Percentiles rank a stretch among this genome's conserved stretches.
Evolutionary conservation across 2,797 vertebrate species (phyloP).

Genomic region (Leptodactylus fallax): DNA sequence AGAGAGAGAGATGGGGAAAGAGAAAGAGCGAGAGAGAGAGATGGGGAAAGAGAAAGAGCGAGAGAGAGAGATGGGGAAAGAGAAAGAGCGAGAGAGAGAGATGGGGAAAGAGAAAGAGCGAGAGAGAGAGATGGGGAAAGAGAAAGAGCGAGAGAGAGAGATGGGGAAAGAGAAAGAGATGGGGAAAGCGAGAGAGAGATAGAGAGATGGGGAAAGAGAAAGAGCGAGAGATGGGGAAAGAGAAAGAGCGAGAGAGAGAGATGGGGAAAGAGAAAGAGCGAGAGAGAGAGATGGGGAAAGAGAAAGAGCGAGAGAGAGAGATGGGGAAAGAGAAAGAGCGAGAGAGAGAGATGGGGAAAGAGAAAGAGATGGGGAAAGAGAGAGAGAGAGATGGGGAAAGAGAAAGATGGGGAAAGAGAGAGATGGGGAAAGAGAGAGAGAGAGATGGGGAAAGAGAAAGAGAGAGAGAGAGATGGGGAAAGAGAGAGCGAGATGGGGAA

Average conservation of each 20-base stretch:
- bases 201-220: neutral
- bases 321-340: neutral
- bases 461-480: neutral
- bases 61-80: neutral
- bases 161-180: neutral
- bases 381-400: too few species aligned
- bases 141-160: neutral
- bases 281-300: neutral
- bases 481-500: neutral
- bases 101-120: neutral
- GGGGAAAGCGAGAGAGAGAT: conserved; percentile 65
- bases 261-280: too few species aligned
- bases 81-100: neutral
- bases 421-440: too few species aligned
- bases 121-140: too few species aligned
- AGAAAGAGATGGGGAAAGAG: too few species aligned
- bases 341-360: too few species aligned
- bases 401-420: neutral
- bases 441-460: neutral
- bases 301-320: neutral
- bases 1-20: neutral
- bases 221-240: neutral
- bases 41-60: neutral
- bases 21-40: neutral
- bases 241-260: neutral